Conservation (phyloP, 1,140 invertebrate species). For the Pachyrhynchus sulphureomaculatus region DNA sequence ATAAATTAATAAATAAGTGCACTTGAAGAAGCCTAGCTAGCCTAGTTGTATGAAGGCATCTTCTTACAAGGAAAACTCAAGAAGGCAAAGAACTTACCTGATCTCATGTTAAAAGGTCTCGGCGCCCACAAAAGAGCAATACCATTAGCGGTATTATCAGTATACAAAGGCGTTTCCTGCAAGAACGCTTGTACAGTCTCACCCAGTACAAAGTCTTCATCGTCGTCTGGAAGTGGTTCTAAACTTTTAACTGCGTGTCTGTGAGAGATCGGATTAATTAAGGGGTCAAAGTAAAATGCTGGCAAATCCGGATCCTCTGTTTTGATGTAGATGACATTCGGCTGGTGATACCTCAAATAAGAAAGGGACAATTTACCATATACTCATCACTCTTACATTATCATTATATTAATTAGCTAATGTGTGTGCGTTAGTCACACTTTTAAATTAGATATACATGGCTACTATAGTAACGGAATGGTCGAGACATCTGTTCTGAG, state of each 20-base stretch:
- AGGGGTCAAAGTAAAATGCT: slow-evolving; percentile 99
- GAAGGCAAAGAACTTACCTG: slow-evolving; percentile 59
- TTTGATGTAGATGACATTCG: slow-evolving; percentile 99
- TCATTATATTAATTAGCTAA: too few relatives aligned
- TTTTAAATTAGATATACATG: too few relatives aligned
- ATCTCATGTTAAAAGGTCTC: slow-evolving; percentile 94
- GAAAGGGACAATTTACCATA: too few relatives aligned
- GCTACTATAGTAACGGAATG: too few relatives aligned
- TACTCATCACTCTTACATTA: too few relatives aligned
- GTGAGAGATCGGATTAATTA: slow-evolving; percentile 99
- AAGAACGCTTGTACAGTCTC: slow-evolving; percentile 90
- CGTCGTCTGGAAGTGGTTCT: slow-evolving; percentile 88
- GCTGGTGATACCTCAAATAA: slow-evolving; percentile 93
- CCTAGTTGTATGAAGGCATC: too few relatives aligned
- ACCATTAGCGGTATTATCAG: slow-evolving; percentile 98
- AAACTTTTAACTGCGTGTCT: slow-evolving; percentile 82
- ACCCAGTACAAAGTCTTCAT: slow-evolving; percentile 92
- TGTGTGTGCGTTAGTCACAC: too few relatives aligned
- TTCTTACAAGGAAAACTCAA: too few relatives aligned
- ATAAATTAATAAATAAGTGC: too few relatives aligned
- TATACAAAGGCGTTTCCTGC: slow-evolving; percentile 93
- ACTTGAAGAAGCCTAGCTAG: too few relatives aligned
- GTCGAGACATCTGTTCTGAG: too few relatives aligned
- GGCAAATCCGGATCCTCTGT: slow-evolving; percentile 99
- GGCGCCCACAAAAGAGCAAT: slow-evolving; percentile 98